phyloP scores from a whole-genome alignment of 1,140 invertebrate genomes.

The Drosophila sechellia region DNA sequence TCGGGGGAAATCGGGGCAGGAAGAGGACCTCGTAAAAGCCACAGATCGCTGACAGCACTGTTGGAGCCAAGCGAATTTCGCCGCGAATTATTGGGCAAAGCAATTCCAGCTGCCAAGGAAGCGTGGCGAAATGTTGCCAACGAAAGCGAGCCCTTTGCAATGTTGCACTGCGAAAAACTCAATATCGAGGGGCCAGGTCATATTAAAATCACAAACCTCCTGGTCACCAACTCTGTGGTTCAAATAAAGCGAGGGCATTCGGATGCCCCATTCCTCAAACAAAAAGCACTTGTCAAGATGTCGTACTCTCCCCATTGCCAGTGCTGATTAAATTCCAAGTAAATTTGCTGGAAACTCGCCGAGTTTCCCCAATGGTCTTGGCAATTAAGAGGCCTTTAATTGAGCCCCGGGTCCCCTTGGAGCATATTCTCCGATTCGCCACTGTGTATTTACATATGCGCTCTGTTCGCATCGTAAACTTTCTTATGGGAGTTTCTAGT shows the following conservation, averaged over 20 bases:
- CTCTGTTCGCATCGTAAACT: slow-evolving; percentile 68
- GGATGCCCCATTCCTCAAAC: background rate
- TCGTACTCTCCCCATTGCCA: slow-evolving; percentile 16
- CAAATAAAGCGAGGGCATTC: background rate
- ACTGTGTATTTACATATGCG: slow-evolving; percentile 74
- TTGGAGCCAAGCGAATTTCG: slow-evolving; percentile 72
- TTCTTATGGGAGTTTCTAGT: slow-evolving; percentile 81
- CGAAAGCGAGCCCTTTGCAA: slow-evolving; percentile 45
- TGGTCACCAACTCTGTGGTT: background rate
- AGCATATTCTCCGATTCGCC: slow-evolving; percentile 23
- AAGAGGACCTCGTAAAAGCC: slow-evolving; percentile 63
- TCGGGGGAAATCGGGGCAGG: background rate
- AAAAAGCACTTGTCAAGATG: slow-evolving; percentile 10
- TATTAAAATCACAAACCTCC: slow-evolving; percentile 7
- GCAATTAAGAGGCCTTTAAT: slow-evolving; percentile 68
- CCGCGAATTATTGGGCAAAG: slow-evolving; percentile 72
- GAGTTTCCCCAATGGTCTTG: slow-evolving; percentile 11
- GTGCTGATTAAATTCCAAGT: slow-evolving; percentile 53
- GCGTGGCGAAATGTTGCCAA: slow-evolving; percentile 64
- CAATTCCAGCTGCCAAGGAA: slow-evolving; percentile 72
- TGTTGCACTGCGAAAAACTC: slow-evolving; percentile 62
- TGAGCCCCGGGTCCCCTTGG: slow-evolving; percentile 17
- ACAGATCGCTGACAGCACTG: slow-evolving; percentile 77
- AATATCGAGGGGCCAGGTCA: background rate
- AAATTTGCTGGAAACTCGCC: slow-evolving; percentile 49